A percentile compares a stretch with the other conserved stretches of the same genome.
Conservation (phyloP, 2,888 invertebrate genomes). For the Drosophila acutilabella region DNA sequence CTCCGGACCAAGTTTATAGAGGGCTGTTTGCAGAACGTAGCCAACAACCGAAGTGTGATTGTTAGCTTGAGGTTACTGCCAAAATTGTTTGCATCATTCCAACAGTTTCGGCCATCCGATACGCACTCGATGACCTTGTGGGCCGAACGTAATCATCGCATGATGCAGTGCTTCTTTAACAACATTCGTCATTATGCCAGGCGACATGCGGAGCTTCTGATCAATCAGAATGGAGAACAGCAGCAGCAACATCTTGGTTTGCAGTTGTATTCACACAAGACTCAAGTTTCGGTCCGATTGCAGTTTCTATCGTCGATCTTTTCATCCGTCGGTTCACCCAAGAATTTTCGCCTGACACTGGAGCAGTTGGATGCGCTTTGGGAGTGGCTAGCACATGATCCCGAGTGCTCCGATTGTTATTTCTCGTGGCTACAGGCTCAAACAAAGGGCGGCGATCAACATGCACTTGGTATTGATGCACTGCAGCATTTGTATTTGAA, state of each 20-base stretch:
- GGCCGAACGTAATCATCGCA: conserved; percentile 96
- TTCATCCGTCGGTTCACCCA: conserved; percentile 95
- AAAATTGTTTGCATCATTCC: conserved; percentile 95
- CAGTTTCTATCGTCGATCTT: conserved; percentile 97
- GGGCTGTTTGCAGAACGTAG: conserved; percentile 95
- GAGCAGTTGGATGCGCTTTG: conserved; percentile 96
- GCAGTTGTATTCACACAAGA: conserved; percentile 90
- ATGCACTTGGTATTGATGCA: conserved; percentile 94
- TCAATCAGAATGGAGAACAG: conserved; percentile 75
- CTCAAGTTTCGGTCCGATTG: conserved; percentile 95
- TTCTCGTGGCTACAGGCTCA: conserved; percentile 97
- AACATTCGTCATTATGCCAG: conserved; percentile 91
- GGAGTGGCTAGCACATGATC: conserved; percentile 94
- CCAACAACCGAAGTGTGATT: conserved; percentile 95
- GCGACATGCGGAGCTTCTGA: conserved; percentile 81
- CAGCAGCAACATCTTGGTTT: conserved; percentile 79
- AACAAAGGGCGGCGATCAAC: conserved; percentile 95
- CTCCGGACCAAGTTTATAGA: conserved; percentile 97
- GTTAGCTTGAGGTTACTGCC: conserved; percentile 95
- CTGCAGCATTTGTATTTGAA: conserved; percentile 94
- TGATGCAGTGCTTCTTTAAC: conserved; percentile 97
- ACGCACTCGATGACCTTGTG: conserved; percentile 95
- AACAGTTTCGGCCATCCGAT: conserved; percentile 94
- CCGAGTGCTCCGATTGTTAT: conserved; percentile 95
- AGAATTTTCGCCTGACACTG: conserved; percentile 92